These are phyloP conservation scores for Phalloptychus januarius DNA, from an alignment of 2,797 vertebrate genomes.

Conservation along the genomic window DNA sequence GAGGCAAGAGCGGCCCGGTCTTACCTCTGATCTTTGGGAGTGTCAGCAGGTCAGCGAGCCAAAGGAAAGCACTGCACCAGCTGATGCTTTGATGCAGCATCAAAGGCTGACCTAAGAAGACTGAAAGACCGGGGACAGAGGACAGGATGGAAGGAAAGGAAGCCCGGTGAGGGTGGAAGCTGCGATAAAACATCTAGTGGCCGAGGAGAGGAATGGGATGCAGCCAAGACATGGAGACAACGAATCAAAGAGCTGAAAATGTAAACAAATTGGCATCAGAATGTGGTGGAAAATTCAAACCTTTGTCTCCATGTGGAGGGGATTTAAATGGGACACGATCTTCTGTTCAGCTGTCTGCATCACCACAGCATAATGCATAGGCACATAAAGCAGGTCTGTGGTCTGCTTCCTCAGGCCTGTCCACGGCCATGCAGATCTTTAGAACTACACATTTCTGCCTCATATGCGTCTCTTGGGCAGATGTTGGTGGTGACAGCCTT, in stretches of 20 bases:
- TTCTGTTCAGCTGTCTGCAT: no score
- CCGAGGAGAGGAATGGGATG: background rate
- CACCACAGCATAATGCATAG: no score
- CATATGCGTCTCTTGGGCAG: no score
- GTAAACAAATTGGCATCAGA: background rate
- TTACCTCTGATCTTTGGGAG: constrained; percentile 65
- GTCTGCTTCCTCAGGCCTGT: no score
- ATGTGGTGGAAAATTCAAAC: background rate
- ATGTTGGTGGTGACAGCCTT: no score
- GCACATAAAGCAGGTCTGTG: no score
- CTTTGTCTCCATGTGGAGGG: background rate
- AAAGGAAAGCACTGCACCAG: constrained; percentile 53
- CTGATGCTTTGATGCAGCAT: constrained; percentile 55
- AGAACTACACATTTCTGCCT: no score
- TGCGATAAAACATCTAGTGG: background rate
- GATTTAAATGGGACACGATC: no score
- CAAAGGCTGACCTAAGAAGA: constrained; percentile 52
- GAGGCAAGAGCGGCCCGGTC: constrained; percentile 9
- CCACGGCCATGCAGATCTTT: no score
- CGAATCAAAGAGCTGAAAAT: background rate
- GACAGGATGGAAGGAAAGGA: background rate
- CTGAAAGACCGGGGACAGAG: background rate
- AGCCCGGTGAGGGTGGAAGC: background rate
- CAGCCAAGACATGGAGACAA: background rate
- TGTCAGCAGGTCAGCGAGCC: constrained; percentile 64